Percentiles rank a stretch among this genome's conserved stretches.
These are phyloP conservation scores for Hyposoter didymator DNA, from an alignment of 2,888 invertebrate genomes.

Conservation along the genomic window DNA sequence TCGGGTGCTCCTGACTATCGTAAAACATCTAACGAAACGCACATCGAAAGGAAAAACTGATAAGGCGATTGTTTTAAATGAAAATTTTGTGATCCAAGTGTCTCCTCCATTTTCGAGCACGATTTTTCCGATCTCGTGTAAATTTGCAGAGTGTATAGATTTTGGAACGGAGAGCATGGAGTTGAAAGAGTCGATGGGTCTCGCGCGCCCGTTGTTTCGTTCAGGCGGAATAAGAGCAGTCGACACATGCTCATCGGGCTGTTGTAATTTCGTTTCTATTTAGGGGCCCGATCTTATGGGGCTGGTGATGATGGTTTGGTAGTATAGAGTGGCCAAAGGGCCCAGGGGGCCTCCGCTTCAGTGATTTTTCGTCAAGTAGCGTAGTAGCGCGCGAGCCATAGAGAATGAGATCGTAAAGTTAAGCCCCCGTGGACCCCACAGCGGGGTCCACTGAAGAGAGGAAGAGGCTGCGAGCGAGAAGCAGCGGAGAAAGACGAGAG, in stretches of 20 bases:
- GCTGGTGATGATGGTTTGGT: constrained; percentile 20
- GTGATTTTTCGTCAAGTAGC: constrained; percentile 62
- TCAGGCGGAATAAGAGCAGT: constrained; percentile 84
- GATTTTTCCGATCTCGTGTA: background rate
- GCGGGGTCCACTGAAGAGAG: constrained; percentile 56
- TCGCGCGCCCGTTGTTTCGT: constrained; percentile 69
- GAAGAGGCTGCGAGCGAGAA: background rate
- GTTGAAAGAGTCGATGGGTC: constrained; percentile 17
- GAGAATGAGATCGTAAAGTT: constrained; percentile 81
- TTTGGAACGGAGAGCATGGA: constrained; percentile 36
- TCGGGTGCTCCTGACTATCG: background rate
- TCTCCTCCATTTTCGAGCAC: background rate
- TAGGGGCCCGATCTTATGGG: constrained; percentile 66
- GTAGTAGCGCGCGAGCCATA: constrained; percentile 44
- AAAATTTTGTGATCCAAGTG: background rate
- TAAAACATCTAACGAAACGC: background rate
- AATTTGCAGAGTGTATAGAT: background rate
- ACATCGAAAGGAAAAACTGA: background rate
- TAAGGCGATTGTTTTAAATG: background rate
- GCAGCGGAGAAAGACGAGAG: constrained; percentile 14
- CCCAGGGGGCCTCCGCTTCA: constrained; percentile 49
- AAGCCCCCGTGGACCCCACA: constrained; percentile 79
- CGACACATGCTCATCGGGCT: constrained; percentile 83
- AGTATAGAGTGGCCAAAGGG: constrained; percentile 12
- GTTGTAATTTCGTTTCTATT: constrained; percentile 84